phyloP scores from a whole-genome alignment of 2,888 invertebrate species.

The Cabera pusaria region DNA sequence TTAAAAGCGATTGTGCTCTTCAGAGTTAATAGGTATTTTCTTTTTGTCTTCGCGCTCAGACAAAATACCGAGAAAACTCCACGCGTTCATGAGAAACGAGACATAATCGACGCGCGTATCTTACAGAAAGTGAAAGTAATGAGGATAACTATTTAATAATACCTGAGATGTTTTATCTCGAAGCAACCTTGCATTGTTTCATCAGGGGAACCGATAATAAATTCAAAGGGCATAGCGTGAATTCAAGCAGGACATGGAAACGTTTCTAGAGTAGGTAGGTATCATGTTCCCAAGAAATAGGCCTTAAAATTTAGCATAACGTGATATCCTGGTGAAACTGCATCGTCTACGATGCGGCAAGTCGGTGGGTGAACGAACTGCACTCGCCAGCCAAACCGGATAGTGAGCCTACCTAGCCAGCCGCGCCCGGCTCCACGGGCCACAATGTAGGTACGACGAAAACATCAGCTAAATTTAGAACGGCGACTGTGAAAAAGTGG shows the following conservation, averaged over 20 bases:
- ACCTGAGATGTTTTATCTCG: too few species aligned
- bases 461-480: constrained; percentile 46
- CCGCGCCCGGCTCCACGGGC: constrained; percentile 36
- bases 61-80: constrained; percentile 10
- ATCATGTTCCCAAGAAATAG: constrained; percentile 22
- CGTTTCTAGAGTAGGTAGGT: too few species aligned
- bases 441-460: constrained; percentile 43
- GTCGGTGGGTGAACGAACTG: constrained; percentile 73
- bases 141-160: too few species aligned
- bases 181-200: too few species aligned
- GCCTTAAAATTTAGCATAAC: constrained; percentile 44
- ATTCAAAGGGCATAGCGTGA: too few species aligned
- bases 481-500: constrained; percentile 14
- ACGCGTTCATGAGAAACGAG: constrained; percentile 4
- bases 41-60: constrained; percentile 4
- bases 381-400: constrained; percentile 70
- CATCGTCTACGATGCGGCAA: constrained; percentile 61
- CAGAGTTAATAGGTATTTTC: constrained; percentile 1
- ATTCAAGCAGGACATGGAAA: too few species aligned
- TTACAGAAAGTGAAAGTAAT: too few species aligned
- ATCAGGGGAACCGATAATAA: too few species aligned
- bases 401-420: constrained; percentile 64
- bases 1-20: too few species aligned
- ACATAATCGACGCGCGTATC: not conserved
- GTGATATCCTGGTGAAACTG: constrained; percentile 63